Evolutionary conservation across 2,113 vertebrate genomes (phyloP).

Genomic region (Malurus cyaneus): DNA sequence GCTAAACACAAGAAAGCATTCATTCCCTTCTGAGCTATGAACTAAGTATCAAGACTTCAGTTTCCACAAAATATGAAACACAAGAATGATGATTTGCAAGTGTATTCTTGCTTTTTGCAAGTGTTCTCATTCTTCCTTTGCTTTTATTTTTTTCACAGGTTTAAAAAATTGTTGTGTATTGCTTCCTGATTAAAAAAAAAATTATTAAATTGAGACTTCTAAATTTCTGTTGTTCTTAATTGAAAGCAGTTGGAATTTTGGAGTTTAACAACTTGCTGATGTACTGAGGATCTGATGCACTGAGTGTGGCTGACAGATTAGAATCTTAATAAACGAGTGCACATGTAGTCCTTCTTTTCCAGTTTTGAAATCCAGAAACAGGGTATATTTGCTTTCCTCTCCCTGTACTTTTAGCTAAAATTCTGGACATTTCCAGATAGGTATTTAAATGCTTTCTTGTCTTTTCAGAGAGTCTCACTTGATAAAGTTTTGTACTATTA

Average conservation of each 20-base stretch:
- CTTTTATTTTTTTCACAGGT: not conserved
- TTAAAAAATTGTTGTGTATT: not conserved
- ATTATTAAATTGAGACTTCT: not conserved
- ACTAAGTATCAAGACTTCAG: not conserved
- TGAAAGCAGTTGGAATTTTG: not conserved
- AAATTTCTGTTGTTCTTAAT: not conserved
- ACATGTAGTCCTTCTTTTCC: not conserved
- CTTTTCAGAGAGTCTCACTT: not conserved
- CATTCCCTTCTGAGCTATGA: not conserved
- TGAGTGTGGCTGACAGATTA: not conserved
- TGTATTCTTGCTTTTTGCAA: not conserved
- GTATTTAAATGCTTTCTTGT: not conserved
- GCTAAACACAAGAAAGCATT: not conserved
- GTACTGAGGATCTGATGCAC: not conserved
- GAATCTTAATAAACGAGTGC: not conserved
- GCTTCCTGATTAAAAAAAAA: not conserved
- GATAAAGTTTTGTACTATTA: not conserved
- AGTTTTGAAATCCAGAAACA: not conserved
- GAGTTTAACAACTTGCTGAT: not conserved
- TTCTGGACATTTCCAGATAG: not conserved
- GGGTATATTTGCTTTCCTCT: not conserved
- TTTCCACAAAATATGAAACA: not conserved
- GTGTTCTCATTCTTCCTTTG: not conserved
- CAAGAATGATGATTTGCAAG: not conserved
- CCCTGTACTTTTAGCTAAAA: not conserved